Conservation (phyloP, 2,888 invertebrate species). For the Timandra comae region DNA sequence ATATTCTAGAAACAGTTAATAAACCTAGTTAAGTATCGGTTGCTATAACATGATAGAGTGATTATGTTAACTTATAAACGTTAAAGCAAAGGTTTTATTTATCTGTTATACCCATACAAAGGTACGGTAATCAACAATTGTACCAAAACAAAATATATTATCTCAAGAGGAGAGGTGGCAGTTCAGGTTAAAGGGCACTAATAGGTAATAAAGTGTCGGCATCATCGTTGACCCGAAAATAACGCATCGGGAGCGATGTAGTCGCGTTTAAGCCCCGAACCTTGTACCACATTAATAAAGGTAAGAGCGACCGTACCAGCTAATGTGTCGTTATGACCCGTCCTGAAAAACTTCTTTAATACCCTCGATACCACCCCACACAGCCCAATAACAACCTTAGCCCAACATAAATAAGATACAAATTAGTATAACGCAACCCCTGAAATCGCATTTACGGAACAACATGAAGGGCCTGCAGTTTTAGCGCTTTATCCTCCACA, state of each 20-base stretch:
- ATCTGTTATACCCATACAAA: no score
- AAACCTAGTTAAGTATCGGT: no score
- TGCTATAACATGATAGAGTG: no score
- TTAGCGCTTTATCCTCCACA: conserved; percentile 33
- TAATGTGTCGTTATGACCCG: conserved; percentile 70
- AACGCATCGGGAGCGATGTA: conserved; percentile 32
- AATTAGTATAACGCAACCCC: conserved; percentile 20
- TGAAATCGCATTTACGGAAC: conserved; percentile 47
- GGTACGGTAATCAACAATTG: conserved; percentile 1
- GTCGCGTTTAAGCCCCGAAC: conserved; percentile 46
- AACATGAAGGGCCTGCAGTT: conserved; percentile 51
- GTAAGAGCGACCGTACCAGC: conserved; percentile 63
- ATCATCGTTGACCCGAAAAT: conserved; percentile 42
- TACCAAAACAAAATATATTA: not conserved
- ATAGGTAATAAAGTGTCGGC: conserved; percentile 41
- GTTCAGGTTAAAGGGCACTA: conserved; percentile 30
- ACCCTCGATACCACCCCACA: conserved; percentile 29
- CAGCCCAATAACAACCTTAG: conserved; percentile 33
- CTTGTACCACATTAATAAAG: conserved; percentile 71
- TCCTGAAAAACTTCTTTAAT: conserved; percentile 64
- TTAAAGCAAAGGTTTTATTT: no score
- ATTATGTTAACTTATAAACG: no score
- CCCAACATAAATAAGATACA: conserved; percentile 23
- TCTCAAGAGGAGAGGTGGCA: conserved; percentile 1
- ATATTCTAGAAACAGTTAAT: no score